Percentiles rank a stretch among this genome's conserved stretches.
These are phyloP conservation scores for Platynereis dumerilii DNA, from an alignment of 2,888 invertebrate genomes.

Conservation along the genomic window DNA sequence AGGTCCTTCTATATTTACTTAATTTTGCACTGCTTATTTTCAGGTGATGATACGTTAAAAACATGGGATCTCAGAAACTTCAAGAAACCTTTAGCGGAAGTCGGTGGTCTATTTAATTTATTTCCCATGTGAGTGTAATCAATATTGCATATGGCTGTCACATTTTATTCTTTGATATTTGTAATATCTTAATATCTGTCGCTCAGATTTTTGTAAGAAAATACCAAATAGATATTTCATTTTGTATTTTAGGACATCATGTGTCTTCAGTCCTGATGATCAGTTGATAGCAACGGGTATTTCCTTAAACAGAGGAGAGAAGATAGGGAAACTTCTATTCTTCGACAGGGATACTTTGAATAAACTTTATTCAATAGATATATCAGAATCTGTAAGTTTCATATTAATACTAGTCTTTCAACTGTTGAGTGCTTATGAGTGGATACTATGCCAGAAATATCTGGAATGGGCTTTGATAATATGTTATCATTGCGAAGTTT, in stretches of 20 bases:
- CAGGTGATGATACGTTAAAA: constrained; percentile 89
- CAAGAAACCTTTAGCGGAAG: constrained; percentile 77
- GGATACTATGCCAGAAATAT: too few relatives aligned
- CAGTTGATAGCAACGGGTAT: constrained; percentile 85
- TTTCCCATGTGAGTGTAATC: constrained; percentile 69
- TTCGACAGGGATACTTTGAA: constrained; percentile 81
- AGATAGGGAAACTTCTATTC: constrained; percentile 71
- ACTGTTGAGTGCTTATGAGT: neutral
- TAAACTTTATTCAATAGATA: constrained; percentile 75
- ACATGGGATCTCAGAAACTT: constrained; percentile 90
- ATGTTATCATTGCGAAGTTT: too few relatives aligned
- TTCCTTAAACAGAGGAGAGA: constrained; percentile 71
- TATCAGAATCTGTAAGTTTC: constrained; percentile 73
- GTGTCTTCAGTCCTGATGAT: constrained; percentile 90
- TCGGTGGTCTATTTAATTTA: constrained; percentile 77
- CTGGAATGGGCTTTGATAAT: too few relatives aligned
- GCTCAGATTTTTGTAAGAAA: neutral
- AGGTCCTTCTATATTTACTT: too few relatives aligned
- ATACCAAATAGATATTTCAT: neutral
- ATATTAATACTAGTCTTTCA: neutral
- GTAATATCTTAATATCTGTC: neutral
- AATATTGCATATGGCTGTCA: neutral
- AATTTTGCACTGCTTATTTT: too few relatives aligned
- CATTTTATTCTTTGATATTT: neutral
- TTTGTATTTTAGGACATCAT: constrained; percentile 67